Evolutionary conservation across 2,113 vertebrate species (phyloP).

Genomic region (Eclectus roratus): DNA sequence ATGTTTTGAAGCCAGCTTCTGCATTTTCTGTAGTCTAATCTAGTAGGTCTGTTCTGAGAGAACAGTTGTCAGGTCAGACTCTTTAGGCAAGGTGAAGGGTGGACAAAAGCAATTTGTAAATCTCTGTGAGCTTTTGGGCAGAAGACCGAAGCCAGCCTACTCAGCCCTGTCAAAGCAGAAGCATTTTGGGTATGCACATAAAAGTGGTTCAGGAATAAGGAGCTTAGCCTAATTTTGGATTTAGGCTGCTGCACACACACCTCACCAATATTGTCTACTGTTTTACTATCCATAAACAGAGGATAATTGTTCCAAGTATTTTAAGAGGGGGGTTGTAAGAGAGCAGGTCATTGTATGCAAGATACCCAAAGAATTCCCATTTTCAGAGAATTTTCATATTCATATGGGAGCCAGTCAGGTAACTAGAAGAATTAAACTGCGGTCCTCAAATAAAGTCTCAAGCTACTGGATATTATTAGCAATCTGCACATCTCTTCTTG

Average conservation of each 20-base stretch:
- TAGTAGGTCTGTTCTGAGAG: background rate
- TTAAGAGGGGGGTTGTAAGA: background rate
- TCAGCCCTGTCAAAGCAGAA: background rate
- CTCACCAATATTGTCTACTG: background rate
- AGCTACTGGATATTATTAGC: background rate
- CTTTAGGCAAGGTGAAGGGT: background rate
- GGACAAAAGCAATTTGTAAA: background rate
- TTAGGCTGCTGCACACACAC: background rate
- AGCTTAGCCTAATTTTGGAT: background rate
- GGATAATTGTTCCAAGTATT: background rate
- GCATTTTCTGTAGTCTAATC: background rate
- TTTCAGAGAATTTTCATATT: background rate
- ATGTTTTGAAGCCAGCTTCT: background rate
- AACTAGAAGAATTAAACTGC: background rate
- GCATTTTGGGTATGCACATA: background rate
- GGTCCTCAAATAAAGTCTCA: background rate
- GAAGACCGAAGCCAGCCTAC: background rate
- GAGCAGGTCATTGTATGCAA: background rate
- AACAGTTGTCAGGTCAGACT: background rate
- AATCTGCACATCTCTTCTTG: background rate
- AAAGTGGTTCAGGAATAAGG: background rate
- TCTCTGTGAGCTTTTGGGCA: background rate
- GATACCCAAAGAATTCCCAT: background rate
- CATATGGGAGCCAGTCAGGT: background rate
- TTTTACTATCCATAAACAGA: background rate